Evolutionary conservation across 2,113 vertebrate species (phyloP), one percentile per base, ranked within the genome.

Genomic region (Cygnus buccinator): DNA sequence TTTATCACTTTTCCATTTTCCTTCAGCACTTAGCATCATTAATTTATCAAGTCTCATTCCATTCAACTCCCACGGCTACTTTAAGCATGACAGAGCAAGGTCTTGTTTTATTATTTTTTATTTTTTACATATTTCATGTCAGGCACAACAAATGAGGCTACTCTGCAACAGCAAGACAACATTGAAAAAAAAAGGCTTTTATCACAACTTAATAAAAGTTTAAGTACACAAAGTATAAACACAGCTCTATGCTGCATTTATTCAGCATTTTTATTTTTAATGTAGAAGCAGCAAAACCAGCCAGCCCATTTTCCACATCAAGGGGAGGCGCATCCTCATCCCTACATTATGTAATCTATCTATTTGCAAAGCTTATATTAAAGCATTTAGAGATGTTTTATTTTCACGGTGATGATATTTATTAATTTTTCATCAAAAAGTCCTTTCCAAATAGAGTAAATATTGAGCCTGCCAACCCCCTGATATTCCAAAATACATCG

Each of bases 21-120:
- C 86, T 94, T 66, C 90, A 92, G 95, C 92, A 94, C 95, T 90
- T 25, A 77, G 83, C 96, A 95, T 96, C 94, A 95, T 93, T 96
- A 97, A 97, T 97, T 96, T 90, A 96, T 92, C 92, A 86, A 80
- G 9, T 59, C 88, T 90, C 88, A 71, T 84, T 95, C 95, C 83
- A 2, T 74, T 90, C 92, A 58, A 88, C 95, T 95, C 95, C 96
- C 96, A 96, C 86, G 4, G 94, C 93, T 79, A n/a, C 95, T 94
- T 88, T 37, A 62, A 92, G 83, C 94, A 84, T 84, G 96, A 90
- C 94, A 90, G 90, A 95, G 92, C 96, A 92, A n/a, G 92, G 83
- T 58, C 95, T 88, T 44, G 82, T 5, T 89, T 84, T 71, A 88
- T 93, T 92, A 67, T 80, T 95, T 76, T 46, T 62, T 79, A 37